These are phyloP conservation scores for Pollimyrus isidori DNA, from an alignment of 2,113 vertebrate genomes.

Conservation along the genomic window DNA sequence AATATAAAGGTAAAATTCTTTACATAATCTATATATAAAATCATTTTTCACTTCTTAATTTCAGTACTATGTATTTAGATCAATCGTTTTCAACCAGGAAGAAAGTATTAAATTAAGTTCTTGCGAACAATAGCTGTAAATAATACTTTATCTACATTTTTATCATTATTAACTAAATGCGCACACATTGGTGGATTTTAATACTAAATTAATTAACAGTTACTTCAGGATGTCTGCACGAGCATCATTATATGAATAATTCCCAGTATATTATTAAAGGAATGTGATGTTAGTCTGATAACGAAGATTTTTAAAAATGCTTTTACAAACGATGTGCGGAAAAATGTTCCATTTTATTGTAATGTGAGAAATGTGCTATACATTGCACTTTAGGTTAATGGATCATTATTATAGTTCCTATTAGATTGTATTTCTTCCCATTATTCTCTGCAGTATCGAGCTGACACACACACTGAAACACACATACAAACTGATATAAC, in stretches of 20 bases:
- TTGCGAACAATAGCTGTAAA: background rate
- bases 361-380: background rate
- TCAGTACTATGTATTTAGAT: background rate
- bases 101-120: background rate
- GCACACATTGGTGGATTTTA: background rate
- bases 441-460: background rate
- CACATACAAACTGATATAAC: background rate
- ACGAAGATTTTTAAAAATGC: background rate
- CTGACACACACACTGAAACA: background rate
- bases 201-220: background rate
- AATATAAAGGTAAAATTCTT: conserved; percentile 84
- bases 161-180: background rate
- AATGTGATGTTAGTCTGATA: background rate
- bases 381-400: background rate
- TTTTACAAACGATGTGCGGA: background rate
- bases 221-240: background rate
- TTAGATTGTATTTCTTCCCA: background rate
- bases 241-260: background rate
- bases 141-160: background rate
- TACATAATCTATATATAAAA: conserved; percentile 5
- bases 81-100: background rate
- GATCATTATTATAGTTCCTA: background rate
- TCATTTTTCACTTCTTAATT: background rate
- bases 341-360: background rate
- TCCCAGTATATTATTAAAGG: background rate